phyloP scores from a whole-genome alignment of 1,140 invertebrate genomes.

The Agraylea sexmaculata region DNA sequence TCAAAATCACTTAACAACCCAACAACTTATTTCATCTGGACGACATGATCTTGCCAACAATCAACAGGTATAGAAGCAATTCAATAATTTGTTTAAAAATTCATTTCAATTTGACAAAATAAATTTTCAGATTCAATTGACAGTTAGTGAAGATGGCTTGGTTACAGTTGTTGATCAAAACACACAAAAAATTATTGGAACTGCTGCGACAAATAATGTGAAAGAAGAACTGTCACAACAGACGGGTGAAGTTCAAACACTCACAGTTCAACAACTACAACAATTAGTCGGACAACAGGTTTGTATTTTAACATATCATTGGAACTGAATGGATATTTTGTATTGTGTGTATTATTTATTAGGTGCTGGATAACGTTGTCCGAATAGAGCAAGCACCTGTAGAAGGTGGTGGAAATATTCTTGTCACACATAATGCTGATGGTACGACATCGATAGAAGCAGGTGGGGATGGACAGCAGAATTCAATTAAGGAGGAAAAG shows the following conservation, averaged over 20 bases:
- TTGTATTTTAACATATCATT: not conserved
- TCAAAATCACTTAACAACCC: constrained; percentile 11
- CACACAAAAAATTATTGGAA: constrained; percentile 32
- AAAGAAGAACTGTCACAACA: constrained; percentile 30
- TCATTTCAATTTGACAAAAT: constrained; percentile 5
- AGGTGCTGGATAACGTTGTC: constrained; percentile 39
- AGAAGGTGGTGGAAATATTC: constrained; percentile 34
- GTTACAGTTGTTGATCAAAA: constrained; percentile 39
- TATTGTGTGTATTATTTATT: constrained; percentile 3
- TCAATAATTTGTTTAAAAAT: constrained; percentile 1
- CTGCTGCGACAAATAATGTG: constrained; percentile 28
- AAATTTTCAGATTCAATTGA: constrained; percentile 33
- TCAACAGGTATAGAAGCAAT: constrained; percentile 33
- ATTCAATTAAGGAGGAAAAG: constrained; percentile 33
- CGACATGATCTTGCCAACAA: constrained; percentile 21
- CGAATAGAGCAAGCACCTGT: constrained; percentile 37
- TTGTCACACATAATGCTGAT: constrained; percentile 38
- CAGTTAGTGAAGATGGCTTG: constrained; percentile 39
- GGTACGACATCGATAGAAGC: constrained; percentile 39
- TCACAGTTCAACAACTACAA: constrained; percentile 38
- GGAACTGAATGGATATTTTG: no score
- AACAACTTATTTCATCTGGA: constrained; percentile 13
- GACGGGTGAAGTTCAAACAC: constrained; percentile 28
- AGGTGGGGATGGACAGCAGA: constrained; percentile 21
- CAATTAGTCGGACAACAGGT: constrained; percentile 40